Evolutionary conservation across 2,888 invertebrate genomes (phyloP).

Genomic region (Julus scanicus): DNA sequence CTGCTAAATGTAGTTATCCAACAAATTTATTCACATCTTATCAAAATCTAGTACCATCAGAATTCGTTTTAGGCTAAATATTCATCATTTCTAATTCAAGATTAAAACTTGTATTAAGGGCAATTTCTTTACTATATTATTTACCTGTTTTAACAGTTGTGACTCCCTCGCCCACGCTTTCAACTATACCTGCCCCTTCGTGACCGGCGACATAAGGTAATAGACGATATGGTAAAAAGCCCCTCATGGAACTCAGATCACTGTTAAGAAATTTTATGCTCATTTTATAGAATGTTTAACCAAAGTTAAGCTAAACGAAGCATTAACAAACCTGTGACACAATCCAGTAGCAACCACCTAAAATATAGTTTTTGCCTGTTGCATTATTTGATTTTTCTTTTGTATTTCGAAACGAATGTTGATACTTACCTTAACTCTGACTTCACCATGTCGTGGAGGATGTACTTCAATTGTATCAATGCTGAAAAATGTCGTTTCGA

Average conservation of each 20-base stretch:
- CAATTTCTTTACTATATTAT: neutral
- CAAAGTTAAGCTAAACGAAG: neutral
- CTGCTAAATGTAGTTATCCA: too few species aligned
- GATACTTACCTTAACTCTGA: neutral
- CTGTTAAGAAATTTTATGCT: neutral
- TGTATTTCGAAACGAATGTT: too few species aligned
- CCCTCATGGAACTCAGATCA: neutral
- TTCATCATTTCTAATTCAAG: too few species aligned
- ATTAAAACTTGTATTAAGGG: too few species aligned
- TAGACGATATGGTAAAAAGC: neutral
- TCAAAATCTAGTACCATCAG: too few species aligned
- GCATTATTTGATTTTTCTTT: too few species aligned
- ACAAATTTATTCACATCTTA: too few species aligned
- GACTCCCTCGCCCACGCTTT: slow-evolving; percentile 93
- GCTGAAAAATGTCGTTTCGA: neutral
- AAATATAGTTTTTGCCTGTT: neutral
- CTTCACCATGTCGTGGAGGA: slow-evolving; percentile 2
- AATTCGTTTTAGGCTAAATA: too few species aligned
- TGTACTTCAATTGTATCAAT: slow-evolving; percentile 15
- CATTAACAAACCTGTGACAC: neutral
- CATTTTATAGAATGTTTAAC: too few species aligned
- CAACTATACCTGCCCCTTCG: slow-evolving; percentile 97
- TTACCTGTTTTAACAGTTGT: slow-evolving; percentile 85
- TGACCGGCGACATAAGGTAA: slow-evolving; percentile 81
- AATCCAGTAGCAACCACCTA: neutral